phyloP scores from a whole-genome alignment of 2,797 vertebrate species.

The Enteromius fasciolatus region DNA sequence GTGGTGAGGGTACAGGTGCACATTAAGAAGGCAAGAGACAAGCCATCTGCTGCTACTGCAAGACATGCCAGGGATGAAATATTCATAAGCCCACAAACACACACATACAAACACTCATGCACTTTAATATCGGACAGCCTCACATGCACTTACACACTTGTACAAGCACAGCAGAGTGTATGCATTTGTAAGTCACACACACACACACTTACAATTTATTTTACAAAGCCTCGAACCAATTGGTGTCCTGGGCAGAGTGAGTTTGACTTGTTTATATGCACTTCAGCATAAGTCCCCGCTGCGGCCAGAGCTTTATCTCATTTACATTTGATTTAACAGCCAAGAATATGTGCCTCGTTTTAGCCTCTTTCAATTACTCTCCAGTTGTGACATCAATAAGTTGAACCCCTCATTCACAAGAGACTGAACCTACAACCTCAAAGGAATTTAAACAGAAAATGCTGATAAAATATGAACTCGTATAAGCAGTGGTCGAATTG shows the following conservation, averaged over 20 bases:
- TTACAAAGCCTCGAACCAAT: conserved; percentile 39
- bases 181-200: not conserved
- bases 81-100: conserved; percentile 53
- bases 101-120: conserved; percentile 26
- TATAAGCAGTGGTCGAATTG: not conserved
- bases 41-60: conserved; percentile 59
- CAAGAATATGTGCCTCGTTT: conserved; percentile 3
- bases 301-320: conserved; percentile 2
- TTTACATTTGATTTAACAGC: not conserved
- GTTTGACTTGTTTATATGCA: not conserved
- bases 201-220: not conserved
- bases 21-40: conserved; percentile 58
- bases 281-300: conserved; percentile 3
- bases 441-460: not conserved
- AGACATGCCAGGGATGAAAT: conserved; percentile 61
- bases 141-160: conserved; percentile 9
- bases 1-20: conserved; percentile 56
- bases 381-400: not conserved
- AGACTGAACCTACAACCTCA: not conserved
- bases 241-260: not conserved
- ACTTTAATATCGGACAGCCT: conserved; percentile 20
- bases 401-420: conserved; percentile 36
- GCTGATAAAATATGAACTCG: not conserved
- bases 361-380: conserved; percentile 12
- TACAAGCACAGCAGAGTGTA: conserved; percentile 1